Base-by-base conservation (phyloP, 2,888 invertebrate species). In the Helobdella robusta region DNA sequence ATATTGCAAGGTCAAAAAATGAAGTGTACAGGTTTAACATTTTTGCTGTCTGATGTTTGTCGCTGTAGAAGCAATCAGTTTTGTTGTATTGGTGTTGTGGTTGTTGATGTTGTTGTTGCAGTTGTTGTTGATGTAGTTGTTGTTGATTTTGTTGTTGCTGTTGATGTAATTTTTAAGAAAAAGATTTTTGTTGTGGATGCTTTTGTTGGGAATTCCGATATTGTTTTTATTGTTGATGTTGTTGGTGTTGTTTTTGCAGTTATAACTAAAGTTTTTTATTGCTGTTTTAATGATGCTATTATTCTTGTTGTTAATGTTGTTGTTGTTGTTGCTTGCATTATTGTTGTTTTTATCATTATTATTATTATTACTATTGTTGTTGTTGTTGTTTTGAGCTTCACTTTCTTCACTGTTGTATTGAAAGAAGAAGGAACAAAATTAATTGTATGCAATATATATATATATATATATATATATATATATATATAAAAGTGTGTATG, bases 301-400 rank as follows among this genome's bases (percentile, higher is more conserved):
- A 50, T 50, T 50, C n/a, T 50, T 50, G 25, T 50, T 50, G 25
- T 50, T 50, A 50, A 23, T 50, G 25, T 50, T 50, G 25, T 50
- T 50, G 25, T 50, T 50, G 25, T 50, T 50, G 25, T 50, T 50
- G 25, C 30, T 18, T 23, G n/a, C 25, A 50, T 50, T 50, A 50
- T 50, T 50, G 25, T 50, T 50, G 25, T 50, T 50, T 23, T 50
- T 50, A 50, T 50, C 25, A 50, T 50, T 50, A 50, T 50, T 50
- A 50, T 50, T 50, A 50, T 50, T 50, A 50, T 56, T 56, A 56
- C 30, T 56, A 56, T 56, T 56, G 28, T 28, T 28, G n/a, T 23
- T 56, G n/a, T 56, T 56, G 30, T 28, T 56, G n/a, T 8, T 56
- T 50, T 4, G 50, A 4, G 50, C 20, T 50, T n/a, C 20, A 25